These are phyloP conservation scores for Empis stercorea DNA, from an alignment of 2,888 invertebrate species.

Conservation along the genomic window DNA sequence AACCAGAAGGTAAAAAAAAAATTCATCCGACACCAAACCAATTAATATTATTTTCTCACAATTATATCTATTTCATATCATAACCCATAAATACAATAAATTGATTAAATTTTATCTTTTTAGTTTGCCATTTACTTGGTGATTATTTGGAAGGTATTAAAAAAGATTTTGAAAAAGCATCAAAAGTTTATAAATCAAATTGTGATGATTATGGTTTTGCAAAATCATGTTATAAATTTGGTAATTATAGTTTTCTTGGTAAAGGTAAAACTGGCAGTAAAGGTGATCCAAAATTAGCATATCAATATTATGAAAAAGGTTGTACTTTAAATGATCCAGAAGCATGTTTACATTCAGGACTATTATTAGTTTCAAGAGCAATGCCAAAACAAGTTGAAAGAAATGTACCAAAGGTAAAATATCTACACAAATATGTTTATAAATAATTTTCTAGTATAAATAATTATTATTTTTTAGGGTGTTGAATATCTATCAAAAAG, in stretches of 20 bases:
- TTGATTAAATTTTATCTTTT: slow-evolving; percentile 12
- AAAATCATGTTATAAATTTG: slow-evolving; percentile 81
- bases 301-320: slow-evolving; percentile 63
- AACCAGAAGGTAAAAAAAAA: slow-evolving; percentile 68
- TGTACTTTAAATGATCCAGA: slow-evolving; percentile 58
- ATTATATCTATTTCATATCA: no score
- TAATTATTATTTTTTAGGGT: no score
- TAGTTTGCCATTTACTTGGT: slow-evolving; percentile 83
- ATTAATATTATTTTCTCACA: no score
- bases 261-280: slow-evolving; percentile 43
- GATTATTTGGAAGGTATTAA: slow-evolving; percentile 83
- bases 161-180: slow-evolving; percentile 68
- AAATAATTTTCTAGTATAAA: no score
- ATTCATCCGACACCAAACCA: slow-evolving; percentile 8
- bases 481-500: slow-evolving; percentile 46
- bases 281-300: slow-evolving; percentile 47
- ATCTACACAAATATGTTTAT: no score
- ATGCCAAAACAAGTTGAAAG: slow-evolving; percentile 39
- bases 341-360: slow-evolving; percentile 64
- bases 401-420: slow-evolving; percentile 48
- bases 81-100: background rate
- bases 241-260: slow-evolving; percentile 56
- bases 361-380: slow-evolving; percentile 49
- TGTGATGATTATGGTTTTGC: slow-evolving; percentile 75
- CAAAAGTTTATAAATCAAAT: slow-evolving; percentile 67